These are phyloP conservation scores for Darevskia nairensis DNA, from an alignment of 2,797 vertebrate genomes.

Conservation along the genomic window DNA sequence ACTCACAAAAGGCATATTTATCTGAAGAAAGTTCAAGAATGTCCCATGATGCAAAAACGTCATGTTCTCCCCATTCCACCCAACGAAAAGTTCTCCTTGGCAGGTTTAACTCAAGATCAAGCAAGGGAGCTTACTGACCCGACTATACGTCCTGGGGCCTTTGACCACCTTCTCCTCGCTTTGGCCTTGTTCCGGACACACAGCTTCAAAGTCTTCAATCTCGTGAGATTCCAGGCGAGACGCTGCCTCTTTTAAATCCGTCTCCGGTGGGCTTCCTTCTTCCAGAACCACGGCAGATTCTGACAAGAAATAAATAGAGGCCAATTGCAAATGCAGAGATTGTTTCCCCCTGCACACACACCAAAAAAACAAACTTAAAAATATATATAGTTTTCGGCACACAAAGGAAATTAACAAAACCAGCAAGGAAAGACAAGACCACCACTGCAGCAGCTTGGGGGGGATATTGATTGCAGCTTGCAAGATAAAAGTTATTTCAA, in stretches of 20 bases:
- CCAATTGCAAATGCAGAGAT: constrained; percentile 57
- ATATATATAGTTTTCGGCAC: background rate
- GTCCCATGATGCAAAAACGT: background rate
- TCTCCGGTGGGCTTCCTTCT: constrained; percentile 74
- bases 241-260: constrained; percentile 64
- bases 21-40: background rate
- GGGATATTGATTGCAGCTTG: constrained; percentile 57
- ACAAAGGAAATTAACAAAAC: constrained; percentile 4
- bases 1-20: too few species aligned
- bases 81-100: background rate
- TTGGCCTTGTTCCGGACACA: constrained; percentile 77
- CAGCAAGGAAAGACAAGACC: constrained; percentile 27
- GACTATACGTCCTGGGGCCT: constrained; percentile 80
- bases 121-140: constrained; percentile 79
- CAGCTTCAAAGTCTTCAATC: constrained; percentile 85
- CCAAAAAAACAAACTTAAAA: background rate
- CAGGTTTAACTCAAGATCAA: background rate
- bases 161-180: constrained; percentile 77
- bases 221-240: constrained; percentile 80
- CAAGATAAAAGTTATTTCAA: constrained; percentile 51
- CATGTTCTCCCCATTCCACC: background rate
- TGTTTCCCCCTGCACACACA: constrained; percentile 47
- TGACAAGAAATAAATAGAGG: constrained; percentile 69
- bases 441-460: constrained; percentile 61
- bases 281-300: constrained; percentile 92